Percentiles rank a stretch among this genome's conserved stretches.
Conservation (phyloP, 1,140 invertebrate species). For the Drosophila setifemur region DNA sequence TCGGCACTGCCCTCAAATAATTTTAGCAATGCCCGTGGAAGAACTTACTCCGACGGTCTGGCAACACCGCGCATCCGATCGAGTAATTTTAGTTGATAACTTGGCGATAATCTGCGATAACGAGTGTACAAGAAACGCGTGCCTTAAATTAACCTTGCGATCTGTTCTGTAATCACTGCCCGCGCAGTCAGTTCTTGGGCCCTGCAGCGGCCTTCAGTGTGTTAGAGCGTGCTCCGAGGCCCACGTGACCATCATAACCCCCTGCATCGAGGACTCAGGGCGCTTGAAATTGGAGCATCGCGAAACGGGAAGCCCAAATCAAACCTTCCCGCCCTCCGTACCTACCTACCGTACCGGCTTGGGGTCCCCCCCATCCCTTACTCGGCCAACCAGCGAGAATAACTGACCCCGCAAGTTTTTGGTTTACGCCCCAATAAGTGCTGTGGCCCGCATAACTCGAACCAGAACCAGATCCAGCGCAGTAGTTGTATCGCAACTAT, state of each 20-base stretch:
- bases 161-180: slow-evolving; percentile 34
- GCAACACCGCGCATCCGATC: slow-evolving; percentile 21
- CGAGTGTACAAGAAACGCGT: slow-evolving; percentile 40
- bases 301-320: background rate
- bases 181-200: slow-evolving; percentile 13
- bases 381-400: slow-evolving; percentile 1
- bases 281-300: background rate
- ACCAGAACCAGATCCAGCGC: background rate
- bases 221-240: background rate
- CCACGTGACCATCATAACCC: slow-evolving; percentile 14
- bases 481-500: slow-evolving; percentile 26
- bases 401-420: slow-evolving; percentile 51
- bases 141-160: slow-evolving; percentile 35
- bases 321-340: slow-evolving; percentile 40
- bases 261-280: background rate
- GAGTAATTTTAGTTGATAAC: slow-evolving; percentile 18
- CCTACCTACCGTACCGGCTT: too few species aligned
- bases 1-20: too few species aligned
- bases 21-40: too few species aligned
- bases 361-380: slow-evolving; percentile 1
- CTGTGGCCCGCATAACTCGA: slow-evolving; percentile 40
- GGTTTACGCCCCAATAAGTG: slow-evolving; percentile 45
- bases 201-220: background rate
- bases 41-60: background rate
- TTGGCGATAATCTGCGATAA: slow-evolving; percentile 38